Evolutionary conservation across 2,888 invertebrate genomes (phyloP), one percentile per base, ranked within the genome.

Genomic region (Synanthedon formicaeformis): DNA sequence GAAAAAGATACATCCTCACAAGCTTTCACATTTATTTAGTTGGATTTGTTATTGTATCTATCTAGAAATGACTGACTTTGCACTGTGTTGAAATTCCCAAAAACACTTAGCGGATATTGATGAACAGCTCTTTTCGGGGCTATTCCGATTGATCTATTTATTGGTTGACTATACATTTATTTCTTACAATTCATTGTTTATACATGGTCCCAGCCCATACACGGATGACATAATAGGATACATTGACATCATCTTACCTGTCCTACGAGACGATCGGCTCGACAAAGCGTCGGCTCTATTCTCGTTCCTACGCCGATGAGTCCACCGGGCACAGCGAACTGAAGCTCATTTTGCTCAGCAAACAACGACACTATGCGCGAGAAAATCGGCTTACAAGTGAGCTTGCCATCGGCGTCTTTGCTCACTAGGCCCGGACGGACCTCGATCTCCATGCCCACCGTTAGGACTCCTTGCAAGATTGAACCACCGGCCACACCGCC

Each of bases 401-500:
- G 88, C 75, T 95, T 96, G 59, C 99, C 99, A 73, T 98, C 97
- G 41, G 94, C 91, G 71, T 98, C 98, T 81, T 99, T 99, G 52
- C 97, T 96, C 13, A 99, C 98, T 57, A 99, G 91, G 14, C 99
- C 99, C 0, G 99, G 99, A 52, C 99, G 92, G 57, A 96, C 97
- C 89, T 99, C 99, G 60, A 99, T 99, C 87, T 99, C 98, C 91
- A 99, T 98, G 48, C 99, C 99, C 59, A 99, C 96, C 82, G 94
- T 96, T 27, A 98, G 89, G 23, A 98, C 98, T 54, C 99, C 99
- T 71, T 95, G 93, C 41, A 99, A 89, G 69, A 99, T 98, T 73
- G 98, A 98, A 48, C 99, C 99, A 60, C 99, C 99, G 54, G 99
- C 99, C 27, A 99, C 99, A 27, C 99, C 99, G 45, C 99, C 99